These are phyloP conservation scores for Temnothorax unifasciatus DNA, from an alignment of 2,888 invertebrate genomes.

Conservation along the genomic window DNA sequence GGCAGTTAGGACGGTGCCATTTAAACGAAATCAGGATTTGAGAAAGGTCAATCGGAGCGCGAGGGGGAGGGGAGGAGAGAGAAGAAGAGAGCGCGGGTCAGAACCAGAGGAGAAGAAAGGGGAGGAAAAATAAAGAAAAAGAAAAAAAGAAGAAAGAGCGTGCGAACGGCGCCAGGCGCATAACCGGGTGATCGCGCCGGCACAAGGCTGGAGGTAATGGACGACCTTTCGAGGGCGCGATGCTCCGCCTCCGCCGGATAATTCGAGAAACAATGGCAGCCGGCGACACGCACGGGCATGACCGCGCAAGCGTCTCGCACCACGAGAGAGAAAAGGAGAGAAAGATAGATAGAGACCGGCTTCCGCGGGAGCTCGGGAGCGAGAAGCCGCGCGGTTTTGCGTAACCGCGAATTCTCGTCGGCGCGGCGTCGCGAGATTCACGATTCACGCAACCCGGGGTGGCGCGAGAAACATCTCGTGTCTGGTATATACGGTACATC, in stretches of 20 bases:
- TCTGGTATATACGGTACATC: too few relatives aligned
- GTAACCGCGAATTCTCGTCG: not conserved
- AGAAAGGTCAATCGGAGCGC: not conserved
- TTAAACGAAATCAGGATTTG: slow-evolving; percentile 4
- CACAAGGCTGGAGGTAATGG: slow-evolving; percentile 75
- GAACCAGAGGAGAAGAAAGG: not conserved
- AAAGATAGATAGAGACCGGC: not conserved
- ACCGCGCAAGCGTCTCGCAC: slow-evolving; percentile 47
- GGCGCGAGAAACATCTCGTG: not conserved
- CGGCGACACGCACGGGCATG: slow-evolving; percentile 64
- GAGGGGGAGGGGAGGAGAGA: not conserved
- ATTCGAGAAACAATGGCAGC: slow-evolving; percentile 84
- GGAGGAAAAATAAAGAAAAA: not conserved
- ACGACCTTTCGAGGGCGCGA: slow-evolving; percentile 85
- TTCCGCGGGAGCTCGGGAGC: slow-evolving; percentile 28
- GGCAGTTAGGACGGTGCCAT: not conserved
- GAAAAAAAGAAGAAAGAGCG: not conserved
- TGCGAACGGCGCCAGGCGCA: slow-evolving; percentile 55
- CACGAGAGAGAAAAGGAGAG: not conserved
- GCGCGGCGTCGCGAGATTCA: not conserved
- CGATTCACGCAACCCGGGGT: not conserved
- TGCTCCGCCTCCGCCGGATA: slow-evolving; percentile 83
- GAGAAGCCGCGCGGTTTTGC: slow-evolving; percentile 15
- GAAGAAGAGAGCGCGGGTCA: not conserved
- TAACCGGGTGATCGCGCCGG: slow-evolving; percentile 66